Evolutionary conservation across 2,797 vertebrate genomes (phyloP).

Genomic region (Momotus momota): DNA sequence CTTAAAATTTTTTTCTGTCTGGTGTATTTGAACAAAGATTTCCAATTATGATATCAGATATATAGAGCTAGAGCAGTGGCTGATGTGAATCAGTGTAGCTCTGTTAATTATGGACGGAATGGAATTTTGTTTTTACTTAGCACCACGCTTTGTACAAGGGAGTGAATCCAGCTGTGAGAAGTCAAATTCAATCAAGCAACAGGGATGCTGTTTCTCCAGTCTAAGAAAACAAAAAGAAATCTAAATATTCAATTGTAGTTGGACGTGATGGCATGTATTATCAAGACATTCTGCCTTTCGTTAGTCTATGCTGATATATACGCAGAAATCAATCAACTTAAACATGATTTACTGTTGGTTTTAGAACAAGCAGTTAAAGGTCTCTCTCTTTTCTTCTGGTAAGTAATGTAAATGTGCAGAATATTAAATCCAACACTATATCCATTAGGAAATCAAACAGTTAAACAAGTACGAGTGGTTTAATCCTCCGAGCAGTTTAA

Average conservation of each 20-base stretch:
- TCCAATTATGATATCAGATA: not conserved
- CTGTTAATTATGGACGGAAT: not conserved
- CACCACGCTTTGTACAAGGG: not conserved
- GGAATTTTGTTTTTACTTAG: not conserved
- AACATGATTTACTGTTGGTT: conserved; percentile 22
- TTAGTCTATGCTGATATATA: conserved; percentile 11
- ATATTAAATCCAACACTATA: conserved; percentile 51
- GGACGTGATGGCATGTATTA: not conserved
- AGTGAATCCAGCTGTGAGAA: conserved; percentile 5
- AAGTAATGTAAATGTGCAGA: conserved; percentile 48
- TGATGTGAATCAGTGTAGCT: not conserved
- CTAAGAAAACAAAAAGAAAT: not conserved
- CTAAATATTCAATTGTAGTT: not conserved
- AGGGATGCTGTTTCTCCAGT: not conserved
- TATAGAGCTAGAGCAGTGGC: not conserved
- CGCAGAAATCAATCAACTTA: conserved; percentile 38
- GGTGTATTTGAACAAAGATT: not conserved
- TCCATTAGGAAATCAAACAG: conserved; percentile 62
- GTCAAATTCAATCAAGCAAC: not conserved
- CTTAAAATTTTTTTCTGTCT: not conserved
- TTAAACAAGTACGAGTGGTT: conserved; percentile 55
- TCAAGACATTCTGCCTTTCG: not conserved
- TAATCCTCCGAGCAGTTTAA: conserved; percentile 39
- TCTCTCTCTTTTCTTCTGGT: conserved; percentile 4
- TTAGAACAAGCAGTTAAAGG: conserved; percentile 16